Conservation (phyloP, 2,113 vertebrate genomes). For the Pogona vitticeps region DNA sequence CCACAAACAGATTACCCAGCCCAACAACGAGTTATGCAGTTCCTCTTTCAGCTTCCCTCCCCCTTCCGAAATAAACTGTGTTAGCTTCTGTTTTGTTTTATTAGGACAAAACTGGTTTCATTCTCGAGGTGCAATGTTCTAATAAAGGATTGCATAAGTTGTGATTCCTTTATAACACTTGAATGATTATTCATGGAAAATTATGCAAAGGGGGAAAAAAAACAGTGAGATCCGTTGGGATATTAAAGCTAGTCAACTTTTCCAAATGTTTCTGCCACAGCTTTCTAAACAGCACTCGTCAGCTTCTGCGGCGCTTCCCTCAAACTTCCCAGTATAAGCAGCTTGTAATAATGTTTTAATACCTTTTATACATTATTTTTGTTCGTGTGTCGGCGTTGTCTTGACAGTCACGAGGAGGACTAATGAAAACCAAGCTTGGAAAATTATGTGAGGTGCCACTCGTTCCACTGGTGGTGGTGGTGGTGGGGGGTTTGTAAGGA, state of each 20-base stretch:
- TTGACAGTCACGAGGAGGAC: conserved; percentile 63
- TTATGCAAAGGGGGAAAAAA: conserved; percentile 81
- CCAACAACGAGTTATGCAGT: background rate
- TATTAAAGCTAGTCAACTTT: conserved; percentile 76
- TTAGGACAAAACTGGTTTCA: conserved; percentile 52
- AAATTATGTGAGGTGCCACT: conserved; percentile 66
- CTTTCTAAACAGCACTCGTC: conserved; percentile 43
- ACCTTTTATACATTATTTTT: conserved; percentile 55
- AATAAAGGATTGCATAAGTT: conserved; percentile 76
- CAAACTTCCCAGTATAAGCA: conserved; percentile 53
- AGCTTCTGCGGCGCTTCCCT: conserved; percentile 57
- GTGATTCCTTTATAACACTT: conserved; percentile 75
- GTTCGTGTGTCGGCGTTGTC: conserved; percentile 56
- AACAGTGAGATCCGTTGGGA: conserved; percentile 78
- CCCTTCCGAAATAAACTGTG: conserved; percentile 21
- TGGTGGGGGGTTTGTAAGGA: conserved; percentile 69
- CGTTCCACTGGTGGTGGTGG: conserved; percentile 65
- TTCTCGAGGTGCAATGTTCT: conserved; percentile 73
- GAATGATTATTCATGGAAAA: conserved; percentile 84
- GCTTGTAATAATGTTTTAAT: conserved; percentile 60
- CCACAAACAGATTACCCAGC: too few relatives aligned
- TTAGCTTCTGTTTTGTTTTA: conserved; percentile 49
- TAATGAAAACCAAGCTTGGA: conserved; percentile 71
- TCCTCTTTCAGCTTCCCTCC: conserved; percentile 4
- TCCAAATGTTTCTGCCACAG: conserved; percentile 77